Evolutionary conservation across 2,888 invertebrate genomes (phyloP).

Genomic region (Drosophila aldrichi): DNA sequence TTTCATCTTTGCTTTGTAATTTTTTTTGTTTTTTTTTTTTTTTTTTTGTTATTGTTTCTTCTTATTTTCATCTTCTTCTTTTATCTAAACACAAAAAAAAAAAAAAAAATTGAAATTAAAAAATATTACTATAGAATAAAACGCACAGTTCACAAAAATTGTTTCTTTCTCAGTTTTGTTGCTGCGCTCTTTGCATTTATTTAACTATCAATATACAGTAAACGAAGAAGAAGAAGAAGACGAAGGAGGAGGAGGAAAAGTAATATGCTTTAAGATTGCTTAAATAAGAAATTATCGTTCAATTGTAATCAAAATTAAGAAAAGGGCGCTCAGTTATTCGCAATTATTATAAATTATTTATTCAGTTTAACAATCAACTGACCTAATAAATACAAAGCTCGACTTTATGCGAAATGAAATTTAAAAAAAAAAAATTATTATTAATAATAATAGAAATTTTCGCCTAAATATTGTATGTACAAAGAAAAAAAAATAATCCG

Average conservation of each 20-base stretch:
- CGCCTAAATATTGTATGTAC: conserved; percentile 31
- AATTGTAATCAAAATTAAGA: conserved; percentile 38
- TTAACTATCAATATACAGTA: conserved; percentile 66
- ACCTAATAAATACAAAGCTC: conserved; percentile 33
- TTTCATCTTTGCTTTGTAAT: conserved; percentile 45
- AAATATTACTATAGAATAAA: conserved; percentile 40
- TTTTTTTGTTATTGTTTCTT: conserved; percentile 16
- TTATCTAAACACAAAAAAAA: conserved; percentile 17
- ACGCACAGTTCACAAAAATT: conserved; percentile 37
- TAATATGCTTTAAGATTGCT: conserved; percentile 43
- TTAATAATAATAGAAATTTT: not conserved
- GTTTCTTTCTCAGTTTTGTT: conserved; percentile 8
- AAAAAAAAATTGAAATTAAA: conserved; percentile 8
- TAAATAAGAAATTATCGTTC: conserved; percentile 47
- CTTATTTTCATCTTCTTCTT: conserved; percentile 17
- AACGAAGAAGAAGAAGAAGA: conserved; percentile 42
- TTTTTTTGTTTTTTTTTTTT: conserved; percentile 13
- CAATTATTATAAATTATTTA: conserved; percentile 53
- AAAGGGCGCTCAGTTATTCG: conserved; percentile 27
- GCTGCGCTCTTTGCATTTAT: conserved; percentile 45
- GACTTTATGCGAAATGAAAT: conserved; percentile 4
- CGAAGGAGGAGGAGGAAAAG: conserved; percentile 39
- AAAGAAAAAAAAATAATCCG: conserved; percentile 20
- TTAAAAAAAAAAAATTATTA: not conserved
- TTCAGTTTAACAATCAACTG: conserved; percentile 51